A percentile compares a stretch with the other conserved stretches of the same genome.
These are phyloP conservation scores for Malacoctenus gilli DNA, from an alignment of 2,797 vertebrate species.

Conservation along the genomic window DNA sequence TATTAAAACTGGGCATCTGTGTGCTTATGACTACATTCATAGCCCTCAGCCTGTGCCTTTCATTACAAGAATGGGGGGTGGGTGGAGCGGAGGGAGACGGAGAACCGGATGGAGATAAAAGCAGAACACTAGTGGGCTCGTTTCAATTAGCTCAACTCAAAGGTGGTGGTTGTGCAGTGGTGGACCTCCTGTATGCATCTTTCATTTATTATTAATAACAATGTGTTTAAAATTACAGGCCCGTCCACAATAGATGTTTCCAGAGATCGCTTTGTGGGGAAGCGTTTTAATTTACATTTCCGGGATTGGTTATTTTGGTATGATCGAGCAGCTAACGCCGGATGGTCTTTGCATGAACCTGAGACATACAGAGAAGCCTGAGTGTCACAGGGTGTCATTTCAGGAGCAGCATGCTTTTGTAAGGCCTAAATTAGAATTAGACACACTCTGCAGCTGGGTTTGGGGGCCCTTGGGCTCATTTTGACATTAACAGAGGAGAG, in stretches of 20 bases:
- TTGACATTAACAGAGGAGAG: slow-evolving; percentile 61
- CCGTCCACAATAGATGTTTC: slow-evolving; percentile 3
- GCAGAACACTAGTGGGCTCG: slow-evolving; percentile 45
- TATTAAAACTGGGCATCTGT: slow-evolving; percentile 26
- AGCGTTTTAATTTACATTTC: slow-evolving; percentile 2
- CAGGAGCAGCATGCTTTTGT: slow-evolving; percentile 28
- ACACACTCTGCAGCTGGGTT: slow-evolving; percentile 40
- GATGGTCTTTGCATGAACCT: slow-evolving; percentile 13
- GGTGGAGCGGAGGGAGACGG: neutral
- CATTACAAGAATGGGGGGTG: slow-evolving; percentile 31
- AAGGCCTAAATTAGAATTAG: slow-evolving; percentile 38
- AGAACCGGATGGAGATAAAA: slow-evolving; percentile 47
- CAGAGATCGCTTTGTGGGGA: slow-evolving; percentile 7
- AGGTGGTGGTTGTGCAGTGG: slow-evolving; percentile 30
- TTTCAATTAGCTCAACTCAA: slow-evolving; percentile 57
- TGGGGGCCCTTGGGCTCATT: slow-evolving; percentile 34
- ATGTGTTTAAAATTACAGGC: slow-evolving; percentile 23
- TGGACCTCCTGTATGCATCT: slow-evolving; percentile 31
- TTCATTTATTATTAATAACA: slow-evolving; percentile 45
- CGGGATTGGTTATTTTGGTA: neutral
- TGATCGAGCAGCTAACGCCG: slow-evolving; percentile 12
- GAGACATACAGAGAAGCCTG: slow-evolving; percentile 4
- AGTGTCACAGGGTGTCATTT: slow-evolving; percentile 36
- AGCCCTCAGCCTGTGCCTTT: slow-evolving; percentile 29
- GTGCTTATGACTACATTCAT: slow-evolving; percentile 33